Percentiles rank a stretch among this genome's conserved stretches.
These are phyloP conservation scores for Carollia perspicillata DNA, from an alignment of 2,113 vertebrate genomes.

Conservation along the genomic window DNA sequence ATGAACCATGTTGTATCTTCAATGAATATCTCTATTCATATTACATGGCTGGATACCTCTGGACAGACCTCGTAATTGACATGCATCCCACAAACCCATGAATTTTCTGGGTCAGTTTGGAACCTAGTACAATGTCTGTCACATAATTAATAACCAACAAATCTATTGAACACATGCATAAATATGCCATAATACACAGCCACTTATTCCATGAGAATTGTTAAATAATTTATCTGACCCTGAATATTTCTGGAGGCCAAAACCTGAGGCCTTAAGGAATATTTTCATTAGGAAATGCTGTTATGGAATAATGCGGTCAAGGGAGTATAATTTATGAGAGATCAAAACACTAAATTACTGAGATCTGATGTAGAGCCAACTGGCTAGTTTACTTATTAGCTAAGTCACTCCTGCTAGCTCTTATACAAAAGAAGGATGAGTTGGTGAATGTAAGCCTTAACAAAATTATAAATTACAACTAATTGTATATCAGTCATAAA, in stretches of 20 bases:
- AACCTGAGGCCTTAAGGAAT: not conserved
- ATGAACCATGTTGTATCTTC: too few species aligned
- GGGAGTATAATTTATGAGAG: not conserved
- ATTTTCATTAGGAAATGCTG: not conserved
- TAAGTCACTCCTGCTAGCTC: not conserved
- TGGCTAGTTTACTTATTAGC: not conserved
- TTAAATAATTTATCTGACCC: not conserved
- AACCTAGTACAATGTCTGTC: not conserved
- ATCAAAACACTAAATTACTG: not conserved
- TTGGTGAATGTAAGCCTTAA: not conserved
- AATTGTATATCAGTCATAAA: not conserved
- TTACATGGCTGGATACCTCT: too few species aligned
- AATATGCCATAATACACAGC: not conserved
- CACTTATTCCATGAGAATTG: not conserved
- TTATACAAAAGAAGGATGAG: not conserved
- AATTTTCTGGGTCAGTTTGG: not conserved
- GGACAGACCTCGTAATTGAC: not conserved
- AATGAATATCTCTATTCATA: too few species aligned
- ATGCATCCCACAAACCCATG: not conserved
- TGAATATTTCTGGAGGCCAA: not conserved
- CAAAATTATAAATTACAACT: conserved; percentile 7
- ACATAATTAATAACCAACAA: not conserved
- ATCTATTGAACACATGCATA: not conserved
- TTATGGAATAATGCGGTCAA: not conserved
- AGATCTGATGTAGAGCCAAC: not conserved